Evolutionary conservation across 2,113 vertebrate species (phyloP).

Genomic region (Thomomys bottae): DNA sequence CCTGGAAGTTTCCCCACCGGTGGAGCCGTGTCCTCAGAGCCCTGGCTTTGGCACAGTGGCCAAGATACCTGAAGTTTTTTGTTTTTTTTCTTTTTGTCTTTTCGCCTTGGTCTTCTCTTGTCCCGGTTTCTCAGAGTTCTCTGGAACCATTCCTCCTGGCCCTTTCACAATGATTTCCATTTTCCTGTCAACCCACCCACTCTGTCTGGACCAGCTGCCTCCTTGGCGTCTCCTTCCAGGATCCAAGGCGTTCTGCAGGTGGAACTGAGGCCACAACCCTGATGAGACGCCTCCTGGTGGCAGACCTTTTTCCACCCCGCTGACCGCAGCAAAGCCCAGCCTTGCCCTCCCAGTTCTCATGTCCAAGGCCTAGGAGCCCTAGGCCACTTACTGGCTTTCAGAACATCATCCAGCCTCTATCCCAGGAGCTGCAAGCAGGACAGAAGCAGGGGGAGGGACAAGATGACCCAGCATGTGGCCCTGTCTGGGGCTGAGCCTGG

Average conservation of each 20-base stretch:
- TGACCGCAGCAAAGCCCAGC: background rate
- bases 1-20: background rate
- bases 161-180: background rate
- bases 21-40: background rate
- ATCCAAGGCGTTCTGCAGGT: background rate
- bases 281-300: background rate
- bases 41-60: background rate
- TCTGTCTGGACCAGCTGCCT: background rate
- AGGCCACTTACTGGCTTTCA: background rate
- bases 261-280: background rate
- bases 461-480: constrained; percentile 62
- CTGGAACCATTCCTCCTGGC: background rate
- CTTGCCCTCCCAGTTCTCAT: background rate
- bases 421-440: background rate
- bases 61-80: background rate
- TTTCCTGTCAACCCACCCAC: background rate
- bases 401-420: background rate
- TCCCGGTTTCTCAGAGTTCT: background rate
- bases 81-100: background rate
- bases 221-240: background rate
- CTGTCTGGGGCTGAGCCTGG: constrained; percentile 55
- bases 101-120: background rate
- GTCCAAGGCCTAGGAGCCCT: background rate
- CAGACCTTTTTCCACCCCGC: background rate
- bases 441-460: constrained; percentile 53